Percentiles rank a stretch among this genome's conserved stretches.
Evolutionary conservation across 1,140 invertebrate species (phyloP).

Genomic region (Leucophenga varia): DNA sequence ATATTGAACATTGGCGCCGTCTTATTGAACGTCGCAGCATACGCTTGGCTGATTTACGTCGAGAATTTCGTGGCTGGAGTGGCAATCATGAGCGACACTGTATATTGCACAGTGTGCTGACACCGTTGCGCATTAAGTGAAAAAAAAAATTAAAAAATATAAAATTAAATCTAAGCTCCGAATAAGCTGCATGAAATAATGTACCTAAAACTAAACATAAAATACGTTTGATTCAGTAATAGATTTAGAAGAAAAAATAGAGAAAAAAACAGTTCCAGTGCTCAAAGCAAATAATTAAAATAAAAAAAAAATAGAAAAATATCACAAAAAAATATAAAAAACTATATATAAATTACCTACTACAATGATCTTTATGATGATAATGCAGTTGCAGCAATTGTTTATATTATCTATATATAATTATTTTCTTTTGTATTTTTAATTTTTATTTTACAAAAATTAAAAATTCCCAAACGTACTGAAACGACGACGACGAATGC

Average conservation of each 20-base stretch:
- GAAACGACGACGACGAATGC: too few relatives aligned
- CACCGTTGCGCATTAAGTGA: slow-evolving; percentile 48
- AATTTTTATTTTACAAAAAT: too few relatives aligned
- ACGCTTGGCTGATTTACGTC: slow-evolving; percentile 44
- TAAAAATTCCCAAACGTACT: too few relatives aligned
- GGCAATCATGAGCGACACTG: slow-evolving; percentile 54
- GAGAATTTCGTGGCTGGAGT: slow-evolving; percentile 54
- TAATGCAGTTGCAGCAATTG: too few relatives aligned
- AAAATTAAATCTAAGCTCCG: too few relatives aligned
- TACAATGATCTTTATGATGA: neutral
- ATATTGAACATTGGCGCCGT: slow-evolving; percentile 50
- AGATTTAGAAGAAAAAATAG: too few relatives aligned
- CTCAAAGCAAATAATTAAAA: slow-evolving; percentile 29
- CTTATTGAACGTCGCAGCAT: slow-evolving; percentile 47
- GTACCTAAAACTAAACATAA: too few relatives aligned
- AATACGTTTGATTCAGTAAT: neutral
- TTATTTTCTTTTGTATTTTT: too few relatives aligned
- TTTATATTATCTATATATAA: too few relatives aligned
- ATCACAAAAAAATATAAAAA: slow-evolving; percentile 32
- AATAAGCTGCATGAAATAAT: too few relatives aligned
- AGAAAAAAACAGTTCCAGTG: slow-evolving; percentile 22
- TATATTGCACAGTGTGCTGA: slow-evolving; percentile 54
- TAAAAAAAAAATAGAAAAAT: slow-evolving; percentile 27
- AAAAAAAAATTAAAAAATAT: too few relatives aligned
- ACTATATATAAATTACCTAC: slow-evolving; percentile 1